These are phyloP conservation scores for Ecdyonurus torrentis DNA, from an alignment of 2,888 invertebrate genomes.

Conservation along the genomic window DNA sequence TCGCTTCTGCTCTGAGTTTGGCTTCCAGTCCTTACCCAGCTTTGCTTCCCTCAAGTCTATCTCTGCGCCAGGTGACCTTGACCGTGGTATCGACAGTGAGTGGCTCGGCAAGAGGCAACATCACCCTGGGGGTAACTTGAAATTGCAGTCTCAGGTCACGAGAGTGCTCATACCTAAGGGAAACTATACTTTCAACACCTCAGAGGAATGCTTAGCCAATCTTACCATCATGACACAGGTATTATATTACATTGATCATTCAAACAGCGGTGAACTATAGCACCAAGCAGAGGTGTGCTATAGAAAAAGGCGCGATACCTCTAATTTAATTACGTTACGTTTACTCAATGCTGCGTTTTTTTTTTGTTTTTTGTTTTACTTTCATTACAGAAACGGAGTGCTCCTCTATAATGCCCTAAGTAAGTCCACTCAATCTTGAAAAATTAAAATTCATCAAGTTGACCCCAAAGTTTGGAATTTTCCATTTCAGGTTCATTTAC, in stretches of 20 bases:
- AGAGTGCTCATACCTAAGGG: neutral
- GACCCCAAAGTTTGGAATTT: no score
- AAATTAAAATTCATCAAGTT: no score
- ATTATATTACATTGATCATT: conserved; percentile 15
- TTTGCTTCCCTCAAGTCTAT: conserved; percentile 41
- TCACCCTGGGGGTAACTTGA: conserved; percentile 49
- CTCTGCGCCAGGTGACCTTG: conserved; percentile 28
- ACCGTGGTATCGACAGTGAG: conserved; percentile 35
- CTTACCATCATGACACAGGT: conserved; percentile 78
- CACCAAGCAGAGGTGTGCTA: no score
- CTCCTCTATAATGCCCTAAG: no score
- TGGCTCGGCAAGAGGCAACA: conserved; percentile 69
- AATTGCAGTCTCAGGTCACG: neutral
- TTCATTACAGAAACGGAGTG: no score
- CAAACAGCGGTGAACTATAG: no score
- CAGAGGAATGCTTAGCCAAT: conserved; percentile 35
- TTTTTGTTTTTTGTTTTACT: no score
- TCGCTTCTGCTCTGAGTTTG: conserved; percentile 91
- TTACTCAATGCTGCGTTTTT: no score
- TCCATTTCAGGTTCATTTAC: no score
- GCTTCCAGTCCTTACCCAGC: conserved; percentile 79
- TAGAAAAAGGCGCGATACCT: no score
- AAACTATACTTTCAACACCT: conserved; percentile 19
- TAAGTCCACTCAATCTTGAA: no score
- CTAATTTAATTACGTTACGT: no score